Conservation (phyloP, 2,797 vertebrate species). For the Cossypha niveicapilla region DNA sequence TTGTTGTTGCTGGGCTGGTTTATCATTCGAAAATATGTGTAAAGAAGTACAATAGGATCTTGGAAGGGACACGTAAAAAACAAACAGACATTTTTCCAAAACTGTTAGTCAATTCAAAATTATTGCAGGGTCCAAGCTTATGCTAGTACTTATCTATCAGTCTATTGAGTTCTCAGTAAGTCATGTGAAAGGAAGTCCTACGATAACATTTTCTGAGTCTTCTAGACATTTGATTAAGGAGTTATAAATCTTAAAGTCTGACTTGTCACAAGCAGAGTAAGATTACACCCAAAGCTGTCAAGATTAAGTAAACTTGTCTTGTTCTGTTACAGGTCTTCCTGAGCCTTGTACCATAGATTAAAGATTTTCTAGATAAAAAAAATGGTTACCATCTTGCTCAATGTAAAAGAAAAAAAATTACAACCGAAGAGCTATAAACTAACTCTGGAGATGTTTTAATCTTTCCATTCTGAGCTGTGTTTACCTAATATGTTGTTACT, state of each 20-base stretch:
- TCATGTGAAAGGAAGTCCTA: constrained; percentile 84
- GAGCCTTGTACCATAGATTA: constrained; percentile 82
- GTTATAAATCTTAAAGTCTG: constrained; percentile 87
- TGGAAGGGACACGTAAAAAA: background rate
- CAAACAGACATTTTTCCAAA: constrained; percentile 46
- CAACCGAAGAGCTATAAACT: constrained; percentile 54
- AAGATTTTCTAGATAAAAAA: constrained; percentile 78
- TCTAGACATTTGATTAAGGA: constrained; percentile 86
- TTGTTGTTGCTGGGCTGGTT: constrained; percentile 31
- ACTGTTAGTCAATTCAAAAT: constrained; percentile 73
- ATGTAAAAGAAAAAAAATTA: constrained; percentile 62
- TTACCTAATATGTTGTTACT: constrained; percentile 57
- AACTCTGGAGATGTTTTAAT: constrained; percentile 66
- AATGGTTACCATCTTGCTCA: constrained; percentile 75
- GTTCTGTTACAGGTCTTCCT: constrained; percentile 82
- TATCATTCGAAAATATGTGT: background rate
- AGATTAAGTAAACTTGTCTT: constrained; percentile 87
- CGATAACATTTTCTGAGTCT: constrained; percentile 84
- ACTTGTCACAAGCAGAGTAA: constrained; percentile 83
- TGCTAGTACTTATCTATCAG: constrained; percentile 79
- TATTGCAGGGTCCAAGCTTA: constrained; percentile 72
- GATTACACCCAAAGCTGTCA: constrained; percentile 86
- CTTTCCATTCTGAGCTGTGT: constrained; percentile 48
- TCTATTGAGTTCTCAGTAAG: constrained; percentile 82
- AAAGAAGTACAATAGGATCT: constrained; percentile 13